Evolutionary conservation across 2,888 invertebrate species (phyloP).

Genomic region (Scaptodrosophila latifasciaeformis): DNA sequence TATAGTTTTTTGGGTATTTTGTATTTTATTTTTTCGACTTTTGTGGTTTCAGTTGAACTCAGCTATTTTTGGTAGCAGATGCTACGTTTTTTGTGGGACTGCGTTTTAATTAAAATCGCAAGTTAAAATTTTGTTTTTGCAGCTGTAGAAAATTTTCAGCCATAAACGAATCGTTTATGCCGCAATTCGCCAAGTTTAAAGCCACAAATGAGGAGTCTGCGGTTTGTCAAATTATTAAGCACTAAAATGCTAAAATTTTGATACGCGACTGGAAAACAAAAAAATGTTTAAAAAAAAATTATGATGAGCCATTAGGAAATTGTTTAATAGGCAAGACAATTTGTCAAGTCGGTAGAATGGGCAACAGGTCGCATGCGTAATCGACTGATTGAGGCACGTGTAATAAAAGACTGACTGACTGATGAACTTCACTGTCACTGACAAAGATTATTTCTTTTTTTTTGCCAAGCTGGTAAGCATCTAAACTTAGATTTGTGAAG

Average conservation of each 20-base stretch:
- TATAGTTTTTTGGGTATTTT: background rate
- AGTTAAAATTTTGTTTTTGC: conserved; percentile 10
- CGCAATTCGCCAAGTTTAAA: background rate
- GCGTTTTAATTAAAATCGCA: conserved; percentile 52
- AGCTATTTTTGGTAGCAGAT: conserved; percentile 27
- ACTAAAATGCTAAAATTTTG: background rate
- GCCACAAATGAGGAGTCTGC: conserved; percentile 10
- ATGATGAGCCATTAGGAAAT: no score
- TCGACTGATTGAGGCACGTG: conserved; percentile 26
- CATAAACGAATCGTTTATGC: no score
- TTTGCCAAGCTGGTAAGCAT: background rate
- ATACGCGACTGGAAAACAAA: no score
- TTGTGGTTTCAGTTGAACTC: conserved; percentile 20
- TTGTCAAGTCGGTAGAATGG: conserved; percentile 10
- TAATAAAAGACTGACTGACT: background rate
- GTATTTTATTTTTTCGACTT: background rate
- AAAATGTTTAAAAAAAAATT: no score
- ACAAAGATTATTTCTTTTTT: no score
- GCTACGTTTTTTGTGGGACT: conserved; percentile 8
- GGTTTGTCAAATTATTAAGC: conserved; percentile 20
- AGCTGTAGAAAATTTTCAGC: no score
- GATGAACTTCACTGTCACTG: background rate
- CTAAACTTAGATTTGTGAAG: conserved; percentile 16
- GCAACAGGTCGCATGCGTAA: conserved; percentile 30
- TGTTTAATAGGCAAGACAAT: no score